Percentiles rank a stretch among this genome's conserved stretches.
Evolutionary conservation across 2,888 invertebrate genomes (phyloP).

Genomic region (Acrocyrtus sp.): DNA sequence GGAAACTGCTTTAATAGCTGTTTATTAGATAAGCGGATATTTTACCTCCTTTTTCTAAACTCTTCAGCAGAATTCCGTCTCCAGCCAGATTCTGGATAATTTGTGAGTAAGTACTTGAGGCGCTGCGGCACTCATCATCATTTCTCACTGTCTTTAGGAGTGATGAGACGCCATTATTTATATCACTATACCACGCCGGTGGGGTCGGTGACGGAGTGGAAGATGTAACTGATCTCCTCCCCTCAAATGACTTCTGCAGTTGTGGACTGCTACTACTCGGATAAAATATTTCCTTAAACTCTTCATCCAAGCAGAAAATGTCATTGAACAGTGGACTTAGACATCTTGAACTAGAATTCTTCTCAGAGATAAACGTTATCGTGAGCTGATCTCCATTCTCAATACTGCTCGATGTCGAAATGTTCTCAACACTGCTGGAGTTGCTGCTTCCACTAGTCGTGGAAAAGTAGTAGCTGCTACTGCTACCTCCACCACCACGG

Average conservation of each 20-base stretch:
- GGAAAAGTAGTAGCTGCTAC: constrained; percentile 53
- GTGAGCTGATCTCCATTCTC: constrained; percentile 59
- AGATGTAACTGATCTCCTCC: constrained; percentile 17
- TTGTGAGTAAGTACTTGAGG: constrained; percentile 35
- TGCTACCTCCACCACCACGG: constrained; percentile 38
- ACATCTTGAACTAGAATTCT: constrained; percentile 17
- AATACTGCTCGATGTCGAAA: constrained; percentile 55
- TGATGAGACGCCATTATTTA: constrained; percentile 24
- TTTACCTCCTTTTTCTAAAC: constrained; percentile 66
- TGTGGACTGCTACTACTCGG: constrained; percentile 19
- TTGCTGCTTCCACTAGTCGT: constrained; percentile 52
- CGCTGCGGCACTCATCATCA: constrained; percentile 34
- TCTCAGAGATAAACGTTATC: constrained; percentile 52
- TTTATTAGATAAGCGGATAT: too few species aligned
- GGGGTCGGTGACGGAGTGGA: neutral
- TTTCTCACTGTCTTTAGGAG: constrained; percentile 32
- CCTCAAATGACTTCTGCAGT: constrained; percentile 29
- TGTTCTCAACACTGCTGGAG: constrained; percentile 60
- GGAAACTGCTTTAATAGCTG: too few species aligned
- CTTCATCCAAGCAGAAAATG: constrained; percentile 35
- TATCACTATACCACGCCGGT: constrained; percentile 34
- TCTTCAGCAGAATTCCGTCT: constrained; percentile 65
- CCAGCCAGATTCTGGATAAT: constrained; percentile 58
- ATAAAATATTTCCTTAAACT: constrained; percentile 19
- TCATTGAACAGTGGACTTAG: constrained; percentile 39